Percentiles rank a stretch among this genome's conserved stretches.
Evolutionary conservation across 1,140 invertebrate species (phyloP).

Genomic region (Coptotermes formosanus): DNA sequence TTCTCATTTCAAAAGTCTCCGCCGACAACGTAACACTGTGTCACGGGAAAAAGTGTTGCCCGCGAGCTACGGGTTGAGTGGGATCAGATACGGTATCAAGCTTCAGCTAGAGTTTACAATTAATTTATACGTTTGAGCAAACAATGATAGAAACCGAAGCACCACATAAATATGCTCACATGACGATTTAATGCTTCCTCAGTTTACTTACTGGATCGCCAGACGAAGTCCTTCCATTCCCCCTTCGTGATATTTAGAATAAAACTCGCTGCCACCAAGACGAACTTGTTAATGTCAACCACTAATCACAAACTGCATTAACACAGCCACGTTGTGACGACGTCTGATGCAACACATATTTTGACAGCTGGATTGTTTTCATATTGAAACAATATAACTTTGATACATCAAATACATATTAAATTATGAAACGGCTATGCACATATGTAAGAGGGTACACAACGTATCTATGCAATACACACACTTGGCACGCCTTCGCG

Average conservation of each 20-base stretch:
- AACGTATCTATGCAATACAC: neutral
- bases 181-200: too few relatives aligned
- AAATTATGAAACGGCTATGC: neutral
- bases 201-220: slow-evolving; percentile 47
- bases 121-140: too few relatives aligned
- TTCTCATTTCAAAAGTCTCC: too few relatives aligned
- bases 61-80: too few relatives aligned
- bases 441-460: neutral
- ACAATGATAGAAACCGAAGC: too few relatives aligned
- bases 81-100: too few relatives aligned
- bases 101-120: too few relatives aligned
- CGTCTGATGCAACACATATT: neutral
- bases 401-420: neutral
- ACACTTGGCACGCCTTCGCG: neutral
- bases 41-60: too few relatives aligned
- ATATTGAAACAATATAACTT: neutral
- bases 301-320: neutral
- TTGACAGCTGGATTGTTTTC: neutral
- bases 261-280: neutral
- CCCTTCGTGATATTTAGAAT: neutral
- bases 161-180: too few relatives aligned
- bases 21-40: too few relatives aligned
- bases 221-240: slow-evolving; percentile 47
- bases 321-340: neutral
- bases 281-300: neutral